Conservation (phyloP, 2,797 vertebrate genomes). For the Caiman crocodilus region DNA sequence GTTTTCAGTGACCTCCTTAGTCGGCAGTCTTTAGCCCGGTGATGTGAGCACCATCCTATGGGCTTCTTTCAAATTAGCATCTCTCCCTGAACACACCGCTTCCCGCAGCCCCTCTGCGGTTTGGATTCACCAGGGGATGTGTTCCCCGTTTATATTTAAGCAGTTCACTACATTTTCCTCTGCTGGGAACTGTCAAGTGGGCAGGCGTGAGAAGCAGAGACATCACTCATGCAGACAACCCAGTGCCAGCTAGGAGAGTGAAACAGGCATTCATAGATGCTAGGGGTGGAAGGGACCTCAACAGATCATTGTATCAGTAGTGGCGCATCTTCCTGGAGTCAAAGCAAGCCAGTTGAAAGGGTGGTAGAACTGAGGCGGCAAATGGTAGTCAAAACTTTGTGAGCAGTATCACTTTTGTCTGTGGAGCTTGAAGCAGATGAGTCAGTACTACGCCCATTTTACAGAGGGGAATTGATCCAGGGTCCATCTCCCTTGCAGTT, state of each 20-base stretch:
- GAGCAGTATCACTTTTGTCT: background rate
- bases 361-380: too few species aligned
- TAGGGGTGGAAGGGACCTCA: background rate
- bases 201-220: too few species aligned
- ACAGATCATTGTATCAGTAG: too few species aligned
- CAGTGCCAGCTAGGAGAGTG: background rate
- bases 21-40: accelerated
- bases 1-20: background rate
- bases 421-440: background rate
- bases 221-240: background rate
- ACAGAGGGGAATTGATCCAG: background rate
- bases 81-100: background rate
- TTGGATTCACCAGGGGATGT: background rate
- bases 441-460: background rate
- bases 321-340: too few species aligned
- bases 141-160: accelerated
- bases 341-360: background rate
- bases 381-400: background rate
- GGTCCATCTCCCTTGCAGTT: too few species aligned
- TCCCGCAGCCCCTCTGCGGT: background rate
- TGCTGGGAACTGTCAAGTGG: background rate
- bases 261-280: background rate
- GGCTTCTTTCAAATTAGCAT: background rate
- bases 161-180: background rate
- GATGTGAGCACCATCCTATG: background rate